phyloP scores from a whole-genome alignment of 2,113 vertebrate species.

The Coreoperca whiteheadi region DNA sequence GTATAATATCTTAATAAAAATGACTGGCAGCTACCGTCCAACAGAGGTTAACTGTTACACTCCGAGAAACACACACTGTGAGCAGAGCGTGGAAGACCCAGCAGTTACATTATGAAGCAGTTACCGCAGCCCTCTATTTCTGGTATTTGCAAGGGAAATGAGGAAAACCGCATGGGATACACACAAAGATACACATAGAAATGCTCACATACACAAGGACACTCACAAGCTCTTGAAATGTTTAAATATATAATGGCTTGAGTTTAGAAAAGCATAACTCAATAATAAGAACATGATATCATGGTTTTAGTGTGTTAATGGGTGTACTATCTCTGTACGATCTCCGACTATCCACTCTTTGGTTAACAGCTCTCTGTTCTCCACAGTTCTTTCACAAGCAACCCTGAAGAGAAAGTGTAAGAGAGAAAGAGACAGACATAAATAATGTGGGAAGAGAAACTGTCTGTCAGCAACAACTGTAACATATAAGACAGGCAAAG shows the following conservation, averaged over 20 bases:
- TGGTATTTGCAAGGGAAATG: conserved; percentile 65
- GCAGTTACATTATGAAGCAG: conserved; percentile 34
- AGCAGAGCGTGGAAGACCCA: neutral
- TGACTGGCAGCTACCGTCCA: neutral
- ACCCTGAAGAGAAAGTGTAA: neutral
- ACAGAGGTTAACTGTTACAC: neutral
- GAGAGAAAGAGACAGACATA: conserved; percentile 1
- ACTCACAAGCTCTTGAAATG: conserved; percentile 3
- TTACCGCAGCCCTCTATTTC: conserved; percentile 31
- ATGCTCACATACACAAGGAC: neutral
- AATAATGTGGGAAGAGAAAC: conserved; percentile 15
- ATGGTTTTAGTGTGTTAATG: conserved; percentile 32
- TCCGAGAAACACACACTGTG: neutral
- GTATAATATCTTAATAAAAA: conserved; percentile 6
- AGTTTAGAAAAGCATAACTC: conserved; percentile 17
- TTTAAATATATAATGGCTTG: neutral
- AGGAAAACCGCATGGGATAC: conserved; percentile 20
- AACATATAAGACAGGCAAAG: conserved; percentile 16
- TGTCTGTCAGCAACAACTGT: conserved; percentile 39
- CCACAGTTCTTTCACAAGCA: conserved; percentile 10
- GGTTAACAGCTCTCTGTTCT: conserved; percentile 16
- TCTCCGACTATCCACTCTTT: neutral
- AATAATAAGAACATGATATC: conserved; percentile 33
- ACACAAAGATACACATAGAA: neutral
- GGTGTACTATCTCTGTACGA: neutral